Evolutionary conservation across 2,113 vertebrate genomes (phyloP), one percentile per base, ranked within the genome.

Genomic region (Larimichthys polyactis): DNA sequence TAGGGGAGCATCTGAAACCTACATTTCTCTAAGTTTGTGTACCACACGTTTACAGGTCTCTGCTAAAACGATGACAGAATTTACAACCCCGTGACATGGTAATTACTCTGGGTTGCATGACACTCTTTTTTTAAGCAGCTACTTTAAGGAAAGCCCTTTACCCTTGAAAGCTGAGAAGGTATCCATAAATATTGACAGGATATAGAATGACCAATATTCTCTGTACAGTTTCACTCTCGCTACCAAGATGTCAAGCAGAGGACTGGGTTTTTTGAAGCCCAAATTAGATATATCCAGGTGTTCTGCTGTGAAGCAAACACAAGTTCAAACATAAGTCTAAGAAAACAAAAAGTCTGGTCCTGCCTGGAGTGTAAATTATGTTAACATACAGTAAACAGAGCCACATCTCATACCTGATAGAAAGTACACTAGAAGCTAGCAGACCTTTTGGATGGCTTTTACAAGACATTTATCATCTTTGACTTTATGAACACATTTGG

Each of bases 161-260:
- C 79, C 81, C 71, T 1, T 57, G 92, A 87, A 92, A 92, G 77
- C 49, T n/a, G 85, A 94, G 89, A 86, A 32, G 87, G 78, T 72
- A 78, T 82, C 87, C 90, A 88, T 87, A 90, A 90, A 89, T 86
- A 85, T 89, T 89, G 85, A 82, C 84, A 79, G 85, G 75, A 87
- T 90, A 90, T 93, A 85, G 79, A 82, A 69, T 83, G 60, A 81
- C 89, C 69, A 60, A 78, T 79, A 69, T 87, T 83, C 69, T 74
- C 27, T 51, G 75, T 63, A 48, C 63, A 57, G 58, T 44, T 49
- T 77, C 79, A 71, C 52, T n/a, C 67, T 48, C 29, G 7, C 52
- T 11, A 78, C 10, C 48, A 49, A 36, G 3, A 29, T 58, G 54
- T 49, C 46, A 64, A 60, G 4, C 54, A 71, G 4, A 63, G 22